Evolutionary conservation across 2,113 vertebrate genomes (phyloP), one percentile per base, ranked within the genome.

Genomic region (Myiozetetes cayanensis): DNA sequence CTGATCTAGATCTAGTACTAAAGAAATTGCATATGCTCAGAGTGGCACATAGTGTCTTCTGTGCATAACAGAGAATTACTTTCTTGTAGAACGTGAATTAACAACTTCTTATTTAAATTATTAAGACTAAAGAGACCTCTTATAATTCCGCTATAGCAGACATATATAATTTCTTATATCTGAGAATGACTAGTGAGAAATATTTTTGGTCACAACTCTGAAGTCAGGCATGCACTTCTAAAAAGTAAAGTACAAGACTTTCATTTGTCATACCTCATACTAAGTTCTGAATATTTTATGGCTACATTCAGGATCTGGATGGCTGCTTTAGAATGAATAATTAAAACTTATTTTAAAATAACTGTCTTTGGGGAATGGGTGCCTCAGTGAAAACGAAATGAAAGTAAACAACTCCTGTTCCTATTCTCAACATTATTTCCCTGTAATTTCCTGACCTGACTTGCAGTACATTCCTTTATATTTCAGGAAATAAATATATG

Each of bases 281-380:
- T 50, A 85, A 63, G 62, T 91, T 89, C 65, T 96, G 53, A 94
- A 96, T 96, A 96, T 74, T 94, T 96, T 85, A 96, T 96, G 47
- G 66, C 14, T 90, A 44, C 59, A 52, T 78, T 95, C 93, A 90
- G 88, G 61, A 94, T 91, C 67, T 62, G 62, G 44, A 87, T 78
- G 58, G 47, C 84, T 93, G 44, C 58, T 78, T 93, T 68, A 66
- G 67, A 84, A 96, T 95, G 68, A 96, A 97, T 94, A 95, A 97
- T 94, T 96, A 87, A 96, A 96, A 63, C 37, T 79, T 18, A 70
- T 94, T 95, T 94, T 63, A 91, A 94, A 93, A 94, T 91, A 96
- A 77, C 85, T 71, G 18, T 89, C 93, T 96, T 63, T 85, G 44
- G 81, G 78, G 91, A 96, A 89, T 91, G 73, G 75, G 86, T 91